Evolutionary conservation across 2,888 invertebrate species (phyloP), one percentile per base, ranked within the genome.

Genomic region (Smittia aterrima): DNA sequence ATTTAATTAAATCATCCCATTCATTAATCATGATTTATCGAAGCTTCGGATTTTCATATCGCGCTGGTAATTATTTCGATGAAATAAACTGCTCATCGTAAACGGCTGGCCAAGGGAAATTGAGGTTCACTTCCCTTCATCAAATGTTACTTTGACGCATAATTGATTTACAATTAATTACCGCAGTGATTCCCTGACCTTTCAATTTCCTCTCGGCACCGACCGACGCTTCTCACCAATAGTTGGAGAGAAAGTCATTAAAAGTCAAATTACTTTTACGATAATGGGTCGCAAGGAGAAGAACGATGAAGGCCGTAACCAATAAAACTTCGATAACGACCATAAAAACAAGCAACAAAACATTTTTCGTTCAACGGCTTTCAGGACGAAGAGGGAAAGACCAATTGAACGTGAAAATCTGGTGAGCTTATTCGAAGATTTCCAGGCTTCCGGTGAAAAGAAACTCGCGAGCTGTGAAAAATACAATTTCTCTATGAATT

Each of bases 1-100:
- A 32, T 32, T 32, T 13, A 47, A 47, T 47, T 47, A 47, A 47
- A n/a, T 47, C 47, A 47, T 20, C 1, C 58, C 1, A 22, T 18
- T 58, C 20, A 58, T 58, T 18, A 58, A 58, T 58, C 18, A 58
- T 58, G 58, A 58, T 58, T 58, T 58, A 58, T 58, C 58, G 58
- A 22, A 18, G n/a, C n/a, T n/a, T n/a, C 11, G 4, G 20, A 58
- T 2, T 24, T 58, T 20, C 24, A 58, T 18, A 58, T 53, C 32
- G 32, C 32, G 32, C 18, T 58, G 58, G 16, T 24, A 9, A 22
- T 58, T 58, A 18, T 7, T 53, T 53, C 53, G 53, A n/a, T 53
- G n/a, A 18, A 53, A 53, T 13, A 53, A 4, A 53, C 2, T 13
- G 53, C 9, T 32, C 32, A 3, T 47, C 11, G 11, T 47, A 2